These are phyloP conservation scores for Carapus acus DNA, from an alignment of 2,797 vertebrate species.

Conservation along the genomic window DNA sequence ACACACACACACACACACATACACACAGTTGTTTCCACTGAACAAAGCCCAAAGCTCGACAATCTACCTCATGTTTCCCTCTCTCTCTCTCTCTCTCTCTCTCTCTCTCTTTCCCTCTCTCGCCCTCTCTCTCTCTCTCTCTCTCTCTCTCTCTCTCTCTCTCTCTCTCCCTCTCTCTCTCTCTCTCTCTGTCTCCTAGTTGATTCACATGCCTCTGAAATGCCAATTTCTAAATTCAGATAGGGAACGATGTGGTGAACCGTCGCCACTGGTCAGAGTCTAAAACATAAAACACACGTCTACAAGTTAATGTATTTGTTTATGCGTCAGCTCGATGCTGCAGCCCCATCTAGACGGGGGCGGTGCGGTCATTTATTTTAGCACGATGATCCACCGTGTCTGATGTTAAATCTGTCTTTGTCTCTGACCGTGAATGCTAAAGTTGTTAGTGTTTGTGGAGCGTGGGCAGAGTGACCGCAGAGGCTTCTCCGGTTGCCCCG, in stretches of 20 bases:
- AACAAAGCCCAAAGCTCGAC: too few species aligned
- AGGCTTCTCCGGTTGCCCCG: slow-evolving; percentile 27
- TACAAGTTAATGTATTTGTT: slow-evolving; percentile 53
- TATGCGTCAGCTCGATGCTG: slow-evolving; percentile 49
- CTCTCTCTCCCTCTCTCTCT: slow-evolving; percentile 19
- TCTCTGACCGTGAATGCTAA: slow-evolving; percentile 35
- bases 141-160: too few species aligned
- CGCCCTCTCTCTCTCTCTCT: too few species aligned
- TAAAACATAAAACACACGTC: slow-evolving; percentile 49
- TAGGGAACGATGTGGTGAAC: slow-evolving; percentile 34
- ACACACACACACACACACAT: too few species aligned
- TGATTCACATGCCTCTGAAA: slow-evolving; percentile 51
- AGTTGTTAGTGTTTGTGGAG: slow-evolving; percentile 54
- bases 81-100: too few species aligned
- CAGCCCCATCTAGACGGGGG: slow-evolving; percentile 41
- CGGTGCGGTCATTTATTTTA: slow-evolving; percentile 56
- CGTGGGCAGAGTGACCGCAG: slow-evolving; percentile 43
- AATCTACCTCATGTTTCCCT: too few species aligned
- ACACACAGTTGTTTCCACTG: slow-evolving; percentile 25
- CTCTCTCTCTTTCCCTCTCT: too few species aligned
- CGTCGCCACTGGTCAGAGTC: slow-evolving; percentile 48
- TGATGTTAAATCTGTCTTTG: slow-evolving; percentile 55
- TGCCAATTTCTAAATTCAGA: slow-evolving; percentile 38
- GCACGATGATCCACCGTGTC: slow-evolving; percentile 47
- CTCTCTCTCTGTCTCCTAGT: slow-evolving; percentile 37